phyloP scores from a whole-genome alignment of 2,797 vertebrate genomes.

The Platyrinchus mystaceus region DNA sequence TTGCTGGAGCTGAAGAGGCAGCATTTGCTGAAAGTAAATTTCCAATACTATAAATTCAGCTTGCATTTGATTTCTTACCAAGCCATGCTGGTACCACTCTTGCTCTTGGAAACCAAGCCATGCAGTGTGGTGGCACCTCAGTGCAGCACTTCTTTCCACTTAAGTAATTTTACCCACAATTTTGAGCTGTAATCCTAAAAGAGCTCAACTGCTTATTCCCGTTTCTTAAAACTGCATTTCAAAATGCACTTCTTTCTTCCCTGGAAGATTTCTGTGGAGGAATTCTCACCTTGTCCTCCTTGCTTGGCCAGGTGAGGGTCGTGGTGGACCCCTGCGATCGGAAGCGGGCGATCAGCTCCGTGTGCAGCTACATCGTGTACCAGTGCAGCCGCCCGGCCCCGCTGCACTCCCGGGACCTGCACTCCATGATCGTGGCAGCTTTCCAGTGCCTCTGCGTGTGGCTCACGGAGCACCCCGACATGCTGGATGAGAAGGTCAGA shows the following conservation, averaged over 20 bases:
- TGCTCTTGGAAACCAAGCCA: not conserved
- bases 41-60: not conserved
- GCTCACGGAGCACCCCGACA: constrained; percentile 87
- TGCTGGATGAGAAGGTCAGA: constrained; percentile 92
- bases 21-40: not conserved
- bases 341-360: constrained; percentile 83
- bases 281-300: not conserved
- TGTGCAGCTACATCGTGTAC: constrained; percentile 89
- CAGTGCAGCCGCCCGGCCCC: constrained; percentile 92
- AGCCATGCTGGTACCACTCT: not conserved
- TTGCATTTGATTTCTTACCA: not conserved
- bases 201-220: not conserved
- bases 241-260: fast-evolving
- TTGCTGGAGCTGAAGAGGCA: not conserved
- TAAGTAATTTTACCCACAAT: not conserved
- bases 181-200: not conserved
- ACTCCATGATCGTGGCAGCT: constrained; percentile 93
- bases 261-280: fast-evolving
- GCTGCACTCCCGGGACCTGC: constrained; percentile 90
- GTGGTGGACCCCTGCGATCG: constrained; percentile 81
- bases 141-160: not conserved
- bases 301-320: constrained; percentile 81
- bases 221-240: not conserved
- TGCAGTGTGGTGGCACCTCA: not conserved
- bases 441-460: constrained; percentile 93